phyloP scores from a whole-genome alignment of 1,140 invertebrate species.

The Rhyacophila brunnea region DNA sequence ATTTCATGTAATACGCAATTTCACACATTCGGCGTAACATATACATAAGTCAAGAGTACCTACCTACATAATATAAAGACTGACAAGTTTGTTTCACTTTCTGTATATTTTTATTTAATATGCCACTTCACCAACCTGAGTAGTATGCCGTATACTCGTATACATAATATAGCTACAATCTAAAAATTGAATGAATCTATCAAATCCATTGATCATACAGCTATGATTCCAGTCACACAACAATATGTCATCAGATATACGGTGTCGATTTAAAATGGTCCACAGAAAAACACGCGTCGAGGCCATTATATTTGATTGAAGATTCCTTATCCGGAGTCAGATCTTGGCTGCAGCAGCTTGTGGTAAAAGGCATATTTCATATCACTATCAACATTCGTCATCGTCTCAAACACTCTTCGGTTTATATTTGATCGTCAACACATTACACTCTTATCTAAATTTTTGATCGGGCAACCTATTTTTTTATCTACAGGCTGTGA shows the following conservation, averaged over 20 bases:
- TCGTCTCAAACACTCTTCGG: constrained; percentile 2
- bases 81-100: too few relatives aligned
- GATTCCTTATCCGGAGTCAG: not conserved
- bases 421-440: constrained; percentile 9
- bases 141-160: too few relatives aligned
- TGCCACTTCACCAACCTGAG: too few relatives aligned
- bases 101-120: too few relatives aligned
- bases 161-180: too few relatives aligned
- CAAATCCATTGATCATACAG: too few relatives aligned
- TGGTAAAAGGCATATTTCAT: too few relatives aligned
- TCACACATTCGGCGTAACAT: too few relatives aligned
- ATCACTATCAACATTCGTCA: constrained; percentile 5
- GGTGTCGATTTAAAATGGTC: constrained; percentile 3
- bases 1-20: too few relatives aligned
- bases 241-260: constrained; percentile 5
- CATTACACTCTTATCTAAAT: constrained; percentile 7
- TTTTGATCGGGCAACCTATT: constrained; percentile 9
- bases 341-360: not conserved
- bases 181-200: too few relatives aligned
- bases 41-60: too few relatives aligned
- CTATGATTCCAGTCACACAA: not conserved
- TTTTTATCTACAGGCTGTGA: constrained; percentile 7
- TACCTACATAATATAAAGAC: too few relatives aligned
- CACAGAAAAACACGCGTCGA: not conserved
- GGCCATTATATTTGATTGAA: not conserved